These are phyloP conservation scores for Pteruthius melanotis DNA, from an alignment of 2,113 vertebrate genomes.

Conservation along the genomic window DNA sequence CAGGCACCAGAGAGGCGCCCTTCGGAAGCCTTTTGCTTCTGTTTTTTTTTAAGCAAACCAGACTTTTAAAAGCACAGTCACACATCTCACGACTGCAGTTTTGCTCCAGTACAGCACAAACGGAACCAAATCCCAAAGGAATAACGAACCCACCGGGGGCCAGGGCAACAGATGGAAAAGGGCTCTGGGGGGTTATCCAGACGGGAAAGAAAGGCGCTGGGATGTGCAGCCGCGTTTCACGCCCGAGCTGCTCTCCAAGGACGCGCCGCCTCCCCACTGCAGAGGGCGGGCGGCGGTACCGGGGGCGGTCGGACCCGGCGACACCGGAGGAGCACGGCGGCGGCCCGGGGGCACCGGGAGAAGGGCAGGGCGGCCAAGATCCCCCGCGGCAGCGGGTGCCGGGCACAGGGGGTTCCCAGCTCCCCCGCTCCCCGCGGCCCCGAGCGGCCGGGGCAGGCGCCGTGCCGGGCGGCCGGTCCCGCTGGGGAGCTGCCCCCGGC, in stretches of 20 bases:
- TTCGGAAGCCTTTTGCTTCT: background rate
- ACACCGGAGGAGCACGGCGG: background rate
- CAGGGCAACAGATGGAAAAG: background rate
- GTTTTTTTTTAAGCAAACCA: background rate
- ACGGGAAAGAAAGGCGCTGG: background rate
- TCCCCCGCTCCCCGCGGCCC: background rate
- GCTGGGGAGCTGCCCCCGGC: background rate
- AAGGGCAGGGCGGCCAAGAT: background rate
- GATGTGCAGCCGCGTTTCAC: background rate
- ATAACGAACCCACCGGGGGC: background rate
- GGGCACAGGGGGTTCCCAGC: background rate
- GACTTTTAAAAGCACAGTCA: background rate
- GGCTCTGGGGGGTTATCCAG: background rate
- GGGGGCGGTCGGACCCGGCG: background rate
- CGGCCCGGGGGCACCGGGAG: background rate
- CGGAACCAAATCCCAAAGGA: background rate
- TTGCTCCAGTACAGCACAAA: background rate
- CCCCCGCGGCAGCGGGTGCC: background rate
- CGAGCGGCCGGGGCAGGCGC: background rate
- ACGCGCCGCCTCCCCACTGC: background rate
- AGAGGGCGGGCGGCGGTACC: background rate
- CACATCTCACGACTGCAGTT: background rate
- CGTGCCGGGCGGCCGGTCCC: background rate
- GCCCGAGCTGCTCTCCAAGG: conserved; percentile 7
- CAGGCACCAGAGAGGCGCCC: too few relatives aligned